These are phyloP conservation scores for Planococcus citri DNA, from an alignment of 1,140 invertebrate species.

Conservation along the genomic window DNA sequence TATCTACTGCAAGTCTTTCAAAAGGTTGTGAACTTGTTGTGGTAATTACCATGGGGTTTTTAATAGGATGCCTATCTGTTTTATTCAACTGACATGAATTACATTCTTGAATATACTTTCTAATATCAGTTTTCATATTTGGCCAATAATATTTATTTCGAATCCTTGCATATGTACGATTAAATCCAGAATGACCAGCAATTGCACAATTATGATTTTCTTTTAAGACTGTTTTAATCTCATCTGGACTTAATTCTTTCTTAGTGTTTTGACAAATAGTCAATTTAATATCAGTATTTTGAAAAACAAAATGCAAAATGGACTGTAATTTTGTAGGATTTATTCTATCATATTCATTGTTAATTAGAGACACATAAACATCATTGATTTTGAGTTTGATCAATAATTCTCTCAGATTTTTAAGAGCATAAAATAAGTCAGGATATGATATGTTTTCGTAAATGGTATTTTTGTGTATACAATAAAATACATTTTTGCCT, in stretches of 20 bases:
- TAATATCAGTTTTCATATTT: constrained; percentile 20
- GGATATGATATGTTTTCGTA: background rate
- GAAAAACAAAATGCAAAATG: background rate
- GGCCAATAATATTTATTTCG: constrained; percentile 13
- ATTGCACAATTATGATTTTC: constrained; percentile 21
- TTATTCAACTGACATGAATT: too few relatives aligned
- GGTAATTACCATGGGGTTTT: constrained; percentile 26
- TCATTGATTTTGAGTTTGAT: background rate
- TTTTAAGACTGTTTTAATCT: background rate
- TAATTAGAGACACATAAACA: background rate
- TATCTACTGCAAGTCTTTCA: constrained; percentile 27
- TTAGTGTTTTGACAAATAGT: background rate
- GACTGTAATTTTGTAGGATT: background rate
- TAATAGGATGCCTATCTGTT: constrained; percentile 9
- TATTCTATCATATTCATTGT: constrained; percentile 9
- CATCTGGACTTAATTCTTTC: background rate
- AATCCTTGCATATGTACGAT: constrained; percentile 5
- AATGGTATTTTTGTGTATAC: background rate
- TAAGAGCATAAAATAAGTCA: background rate
- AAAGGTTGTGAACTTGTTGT: constrained; percentile 4
- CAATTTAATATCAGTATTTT: background rate
- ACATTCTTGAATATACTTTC: constrained; percentile 23
- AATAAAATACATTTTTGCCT: background rate
- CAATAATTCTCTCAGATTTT: background rate
- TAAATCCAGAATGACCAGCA: constrained; percentile 21